Base-by-base conservation (phyloP, 2,113 vertebrate species). In the Ornithorhynchus anatinus region DNA sequence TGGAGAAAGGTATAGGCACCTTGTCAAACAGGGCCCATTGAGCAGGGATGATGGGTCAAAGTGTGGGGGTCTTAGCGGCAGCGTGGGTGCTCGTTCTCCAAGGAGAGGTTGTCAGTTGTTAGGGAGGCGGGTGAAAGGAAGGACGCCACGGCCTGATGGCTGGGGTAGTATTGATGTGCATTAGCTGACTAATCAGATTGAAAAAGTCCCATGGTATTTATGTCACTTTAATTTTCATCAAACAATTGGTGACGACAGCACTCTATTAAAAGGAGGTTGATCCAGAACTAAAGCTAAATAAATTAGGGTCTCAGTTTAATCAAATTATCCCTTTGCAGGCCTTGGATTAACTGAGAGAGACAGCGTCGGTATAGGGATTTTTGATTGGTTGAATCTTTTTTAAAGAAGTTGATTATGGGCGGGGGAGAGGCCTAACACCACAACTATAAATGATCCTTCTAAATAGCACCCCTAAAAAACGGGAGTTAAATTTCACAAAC, bases 261-360 rank as follows among this genome's bases (percentile, higher is more conserved):
- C 94, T 93, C 93, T 90, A 91, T 92, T 93, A 93, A 92, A 83
- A 75, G 90, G 91, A 90, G 89, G 88, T 86, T 95, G 94, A 95
- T 94, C 94, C 94, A 94, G 94, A 95, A 95, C 94, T 94, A 95
- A 96, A 95, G 95, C 91, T 93, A 94, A 92, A 95, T 94, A 96
- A 96, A 96, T 95, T 94, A 95, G 93, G 89, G 93, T 93, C 88
- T 95, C 91, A 79, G 82, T 94, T 94, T 95, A 96, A 96, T 96
- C 93, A 93, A 93, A 94, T 92, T 91, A 93, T 93, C 92, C 93
- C 80, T 94, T 91, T 92, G 53, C 88, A 82, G 82, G 89, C 88
- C 80, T 81, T 90, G 92, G 94, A 94, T 93, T 92, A 90, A 89
- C 85, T 0, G 29, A 83, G 85, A 82, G 89, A 90, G 87, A 91